phyloP scores from a whole-genome alignment of 2,113 vertebrate species.

The Egretta garzetta region DNA sequence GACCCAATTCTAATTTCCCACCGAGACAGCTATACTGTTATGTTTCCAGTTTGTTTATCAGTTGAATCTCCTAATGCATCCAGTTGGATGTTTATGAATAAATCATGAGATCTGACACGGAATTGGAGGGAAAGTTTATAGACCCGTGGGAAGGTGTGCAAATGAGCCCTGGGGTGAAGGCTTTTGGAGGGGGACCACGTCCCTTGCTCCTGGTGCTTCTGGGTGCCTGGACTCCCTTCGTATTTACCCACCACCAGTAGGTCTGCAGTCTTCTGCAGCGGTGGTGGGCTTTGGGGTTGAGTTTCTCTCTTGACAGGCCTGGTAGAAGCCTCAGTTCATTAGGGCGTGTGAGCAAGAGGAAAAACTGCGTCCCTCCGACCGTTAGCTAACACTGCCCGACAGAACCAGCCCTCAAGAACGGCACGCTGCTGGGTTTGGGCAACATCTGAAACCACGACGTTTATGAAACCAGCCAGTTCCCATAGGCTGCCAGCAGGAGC shows the following conservation, averaged over 20 bases:
- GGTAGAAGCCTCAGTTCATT: not conserved
- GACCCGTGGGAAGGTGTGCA: not conserved
- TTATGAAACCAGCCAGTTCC: not conserved
- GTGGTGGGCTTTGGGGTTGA: not conserved
- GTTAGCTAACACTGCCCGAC: accelerated
- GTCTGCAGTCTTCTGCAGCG: not conserved
- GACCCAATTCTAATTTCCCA: not conserved
- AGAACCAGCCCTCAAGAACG: not conserved
- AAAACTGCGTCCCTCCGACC: not conserved
- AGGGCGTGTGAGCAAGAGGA: accelerated
- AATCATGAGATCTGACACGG: not conserved
- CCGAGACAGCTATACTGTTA: not conserved
- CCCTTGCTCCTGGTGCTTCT: not conserved
- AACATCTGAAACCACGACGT: not conserved
- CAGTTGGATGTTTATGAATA: not conserved
- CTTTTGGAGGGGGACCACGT: not conserved
- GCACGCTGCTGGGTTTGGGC: not conserved
- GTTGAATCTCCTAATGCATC: not conserved
- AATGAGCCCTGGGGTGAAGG: not conserved
- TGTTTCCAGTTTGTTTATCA: not conserved
- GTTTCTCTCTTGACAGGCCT: not conserved
- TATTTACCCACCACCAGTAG: not conserved
- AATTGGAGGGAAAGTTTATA: not conserved
- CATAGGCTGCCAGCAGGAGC: not conserved
- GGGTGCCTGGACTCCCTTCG: not conserved